Evolutionary conservation across 2,113 vertebrate genomes (phyloP).

Genomic region (Poeciliopsis prolifica): DNA sequence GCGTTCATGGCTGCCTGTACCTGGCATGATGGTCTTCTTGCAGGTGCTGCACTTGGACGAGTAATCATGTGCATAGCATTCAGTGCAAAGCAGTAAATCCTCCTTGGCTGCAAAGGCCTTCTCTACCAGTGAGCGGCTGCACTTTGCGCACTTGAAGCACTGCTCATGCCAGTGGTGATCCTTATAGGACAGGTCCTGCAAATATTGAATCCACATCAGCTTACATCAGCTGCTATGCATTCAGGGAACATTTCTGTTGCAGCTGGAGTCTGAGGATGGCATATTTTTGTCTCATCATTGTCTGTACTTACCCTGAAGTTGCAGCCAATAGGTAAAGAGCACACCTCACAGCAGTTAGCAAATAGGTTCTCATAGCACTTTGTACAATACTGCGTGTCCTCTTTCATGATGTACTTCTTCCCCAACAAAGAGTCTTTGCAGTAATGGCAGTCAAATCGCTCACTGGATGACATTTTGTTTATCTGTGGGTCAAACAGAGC

Average conservation of each 20-base stretch:
- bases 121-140: constrained; percentile 90
- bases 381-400: constrained; percentile 88
- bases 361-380: constrained; percentile 91
- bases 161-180: constrained; percentile 97
- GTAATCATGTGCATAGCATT: constrained; percentile 93
- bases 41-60: constrained; percentile 94
- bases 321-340: constrained; percentile 87
- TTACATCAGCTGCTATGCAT: not conserved
- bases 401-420: constrained; percentile 89
- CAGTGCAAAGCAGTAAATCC: constrained; percentile 91
- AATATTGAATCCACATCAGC: constrained; percentile 28
- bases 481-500: constrained; percentile 51
- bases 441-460: constrained; percentile 86
- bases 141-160: constrained; percentile 94
- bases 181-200: constrained; percentile 96
- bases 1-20: constrained; percentile 64
- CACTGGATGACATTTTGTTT: constrained; percentile 78
- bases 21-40: constrained; percentile 97
- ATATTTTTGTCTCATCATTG: not conserved
- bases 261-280: not conserved
- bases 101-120: constrained; percentile 96
- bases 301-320: constrained; percentile 85
- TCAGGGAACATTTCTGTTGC: too few relatives aligned
- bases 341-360: constrained; percentile 88
- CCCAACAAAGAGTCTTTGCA: constrained; percentile 90